Evolutionary conservation across 2,888 invertebrate species (phyloP).

Genomic region (Carabus problematicus): DNA sequence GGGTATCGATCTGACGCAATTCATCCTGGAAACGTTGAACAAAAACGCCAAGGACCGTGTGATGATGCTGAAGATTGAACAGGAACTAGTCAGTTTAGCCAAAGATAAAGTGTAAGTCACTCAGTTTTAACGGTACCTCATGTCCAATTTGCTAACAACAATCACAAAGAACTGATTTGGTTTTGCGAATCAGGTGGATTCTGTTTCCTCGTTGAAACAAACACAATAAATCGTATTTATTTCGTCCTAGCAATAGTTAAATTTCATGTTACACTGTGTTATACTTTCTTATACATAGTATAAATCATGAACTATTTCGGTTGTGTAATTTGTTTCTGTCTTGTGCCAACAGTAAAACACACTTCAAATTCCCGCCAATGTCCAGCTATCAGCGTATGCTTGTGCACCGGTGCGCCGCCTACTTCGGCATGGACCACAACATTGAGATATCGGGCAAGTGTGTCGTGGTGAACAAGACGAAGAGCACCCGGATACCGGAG

Average conservation of each 20-base stretch:
- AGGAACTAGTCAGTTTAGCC: conserved; percentile 82
- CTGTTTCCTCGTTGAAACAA: background rate
- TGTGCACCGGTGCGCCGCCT: conserved; percentile 91
- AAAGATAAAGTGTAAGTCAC: conserved; percentile 80
- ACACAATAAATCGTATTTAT: conserved; percentile 7
- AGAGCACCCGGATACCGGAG: conserved; percentile 72
- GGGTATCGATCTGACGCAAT: conserved; percentile 83
- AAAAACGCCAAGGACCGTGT: conserved; percentile 88
- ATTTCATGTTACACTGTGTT: background rate
- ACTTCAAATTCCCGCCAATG: conserved; percentile 89
- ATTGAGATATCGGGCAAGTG: conserved; percentile 85
- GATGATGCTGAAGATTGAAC: conserved; percentile 86
- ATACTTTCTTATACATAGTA: background rate
- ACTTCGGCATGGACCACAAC: conserved; percentile 94
- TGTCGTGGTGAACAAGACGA: conserved; percentile 84
- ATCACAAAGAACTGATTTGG: too few species aligned
- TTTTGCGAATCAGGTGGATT: background rate
- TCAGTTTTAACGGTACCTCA: too few species aligned
- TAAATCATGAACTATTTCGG: background rate
- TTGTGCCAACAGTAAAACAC: conserved; percentile 66
- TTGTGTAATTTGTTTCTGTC: conserved; percentile 12
- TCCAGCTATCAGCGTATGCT: conserved; percentile 96
- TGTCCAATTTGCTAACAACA: too few species aligned
- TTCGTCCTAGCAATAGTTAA: background rate
- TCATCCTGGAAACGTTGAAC: conserved; percentile 89